Evolutionary conservation across 2,888 invertebrate species (phyloP).

Genomic region (Pristionchus fissidentatus): DNA sequence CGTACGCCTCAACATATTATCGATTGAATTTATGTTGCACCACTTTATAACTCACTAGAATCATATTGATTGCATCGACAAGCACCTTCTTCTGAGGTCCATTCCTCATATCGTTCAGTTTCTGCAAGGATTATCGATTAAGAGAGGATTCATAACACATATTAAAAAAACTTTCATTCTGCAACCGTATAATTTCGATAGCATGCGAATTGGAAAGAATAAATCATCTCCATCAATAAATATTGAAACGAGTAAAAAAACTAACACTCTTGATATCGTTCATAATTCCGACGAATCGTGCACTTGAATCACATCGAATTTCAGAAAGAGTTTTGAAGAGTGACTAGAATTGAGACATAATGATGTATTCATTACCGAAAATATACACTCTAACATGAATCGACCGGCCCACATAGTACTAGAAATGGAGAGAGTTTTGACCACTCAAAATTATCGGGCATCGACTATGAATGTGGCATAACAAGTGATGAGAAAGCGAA

Average conservation of each 20-base stretch:
- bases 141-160: no score
- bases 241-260: background rate
- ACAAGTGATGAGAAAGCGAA: no score
- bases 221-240: background rate
- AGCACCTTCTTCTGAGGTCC: background rate
- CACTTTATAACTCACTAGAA: background rate
- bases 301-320: background rate
- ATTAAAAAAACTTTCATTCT: no score
- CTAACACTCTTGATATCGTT: conserved; percentile 22
- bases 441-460: no score
- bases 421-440: no score
- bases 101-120: background rate
- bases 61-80: conserved; percentile 2
- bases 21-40: background rate
- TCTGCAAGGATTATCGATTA: background rate
- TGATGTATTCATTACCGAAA: background rate
- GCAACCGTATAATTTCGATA: no score
- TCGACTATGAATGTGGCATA: no score
- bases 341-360: background rate
- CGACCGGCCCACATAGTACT: no score
- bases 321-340: background rate
- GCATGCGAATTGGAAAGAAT: no score
- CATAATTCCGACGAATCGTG: background rate
- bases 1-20: background rate
- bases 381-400: no score